Base-by-base conservation (phyloP, 2,888 invertebrate species). In the Carpatolechia fugitivella region DNA sequence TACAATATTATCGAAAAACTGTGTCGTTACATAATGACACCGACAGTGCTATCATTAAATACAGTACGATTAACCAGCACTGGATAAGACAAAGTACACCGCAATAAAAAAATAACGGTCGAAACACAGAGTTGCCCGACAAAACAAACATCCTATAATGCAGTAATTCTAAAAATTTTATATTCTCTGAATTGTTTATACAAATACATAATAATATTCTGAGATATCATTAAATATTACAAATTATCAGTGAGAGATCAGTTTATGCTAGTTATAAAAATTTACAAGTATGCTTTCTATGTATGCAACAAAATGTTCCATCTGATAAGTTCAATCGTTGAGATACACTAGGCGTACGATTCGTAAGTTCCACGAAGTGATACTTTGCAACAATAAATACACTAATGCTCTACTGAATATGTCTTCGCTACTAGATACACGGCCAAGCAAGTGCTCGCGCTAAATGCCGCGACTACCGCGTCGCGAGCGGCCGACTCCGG, bases 231-330 rank as follows among this genome's bases (percentile, higher is more conserved):
- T 82, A 82, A 72, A 77, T 74, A 79, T 81, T 85, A 87, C 79
- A 89, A 87, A 87, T 84, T 84, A 88, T 84, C 82, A 80, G n/a
- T 82, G 86, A 87, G 90, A 89, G 89, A 89, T 89, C 89, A 89
- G 87, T 87, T 85, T 82, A 87, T 77, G 81, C 85, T 89, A 89
- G 84, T 82, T 85, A 86, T 87, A 84, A 86, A 85, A 87, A 87
- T 85, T 81, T 89, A 88, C 87, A 87, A 81, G 79, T 78, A 82
- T 85, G 82, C 76, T 77, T 74, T 78, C 75, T 81, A 78, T 83
- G 76, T 80, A 77, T 80, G 85, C 82, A 80, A 80, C 70, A 75
- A 72, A 83, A 80, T 77, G 75, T 78, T 78, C 70, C 68, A 72
- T 74, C 71, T 79, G 77, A 79, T 78, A 79, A 77, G 75, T 78